Percentiles rank a stretch among this genome's conserved stretches.
phyloP scores from a whole-genome alignment of 2,113 vertebrate genomes.

The Dasyurus viverrinus region DNA sequence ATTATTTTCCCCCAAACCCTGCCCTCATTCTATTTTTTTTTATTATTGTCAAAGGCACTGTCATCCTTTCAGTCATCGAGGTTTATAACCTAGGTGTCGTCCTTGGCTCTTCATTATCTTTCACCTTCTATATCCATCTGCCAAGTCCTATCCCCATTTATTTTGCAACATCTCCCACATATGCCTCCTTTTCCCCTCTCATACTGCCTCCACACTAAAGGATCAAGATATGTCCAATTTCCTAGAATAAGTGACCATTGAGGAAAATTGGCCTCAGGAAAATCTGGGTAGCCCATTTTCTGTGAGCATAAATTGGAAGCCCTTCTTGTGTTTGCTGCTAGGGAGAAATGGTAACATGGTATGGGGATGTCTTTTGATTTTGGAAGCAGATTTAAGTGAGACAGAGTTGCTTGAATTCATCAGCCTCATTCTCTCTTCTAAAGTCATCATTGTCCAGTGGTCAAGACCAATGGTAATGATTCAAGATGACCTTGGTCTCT shows the following conservation, averaged over 20 bases:
- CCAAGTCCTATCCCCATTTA: not conserved
- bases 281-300: not conserved
- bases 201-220: not conserved
- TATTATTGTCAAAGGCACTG: not conserved
- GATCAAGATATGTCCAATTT: not conserved
- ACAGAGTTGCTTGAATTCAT: too few relatives aligned
- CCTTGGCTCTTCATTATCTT: not conserved
- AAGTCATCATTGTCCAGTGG: too few relatives aligned
- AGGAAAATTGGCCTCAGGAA: not conserved
- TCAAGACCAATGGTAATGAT: too few relatives aligned
- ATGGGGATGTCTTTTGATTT: too few relatives aligned
- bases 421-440: too few relatives aligned
- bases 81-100: not conserved
- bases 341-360: not conserved
- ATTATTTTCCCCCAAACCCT: not conserved
- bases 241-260: not conserved
- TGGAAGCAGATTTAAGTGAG: too few relatives aligned
- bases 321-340: not conserved
- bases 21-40: not conserved
- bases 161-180: not conserved
- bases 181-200: constrained; percentile 7
- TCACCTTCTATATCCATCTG: not conserved
- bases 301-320: not conserved
- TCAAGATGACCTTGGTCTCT: too few relatives aligned
- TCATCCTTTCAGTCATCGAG: not conserved